Evolutionary conservation across 92 coral and sea anemone genomes (phyloP).

Genomic region (Parazoanthus swiftii): DNA sequence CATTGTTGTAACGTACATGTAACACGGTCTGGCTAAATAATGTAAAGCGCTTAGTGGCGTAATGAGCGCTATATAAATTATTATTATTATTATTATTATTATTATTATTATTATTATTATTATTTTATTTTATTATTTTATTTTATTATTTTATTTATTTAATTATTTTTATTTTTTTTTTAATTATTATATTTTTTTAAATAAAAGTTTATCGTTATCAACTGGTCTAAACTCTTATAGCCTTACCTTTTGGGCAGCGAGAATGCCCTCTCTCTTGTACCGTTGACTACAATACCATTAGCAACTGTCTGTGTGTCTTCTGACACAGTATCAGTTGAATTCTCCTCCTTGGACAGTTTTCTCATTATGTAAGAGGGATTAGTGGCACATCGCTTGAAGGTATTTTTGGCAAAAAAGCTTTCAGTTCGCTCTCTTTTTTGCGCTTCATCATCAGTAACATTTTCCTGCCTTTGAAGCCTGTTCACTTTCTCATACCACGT

Average conservation of each 20-base stretch:
- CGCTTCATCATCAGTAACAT: conserved; percentile 4
- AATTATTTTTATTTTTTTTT: no score
- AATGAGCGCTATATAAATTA: no score
- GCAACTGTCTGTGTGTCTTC: not conserved
- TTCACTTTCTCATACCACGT: conserved; percentile 40
- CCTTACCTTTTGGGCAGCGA: conserved; percentile 76
- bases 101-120: no score
- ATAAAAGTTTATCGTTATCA: not conserved
- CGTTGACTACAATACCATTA: conserved; percentile 1
- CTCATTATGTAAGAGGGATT: conserved; percentile 12
- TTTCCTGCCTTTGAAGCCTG: conserved; percentile 15
- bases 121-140: no score
- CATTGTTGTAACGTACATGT: no score
- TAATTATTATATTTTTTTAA: no score
- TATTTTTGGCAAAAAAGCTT: conserved; percentile 27
- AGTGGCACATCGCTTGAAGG: conserved; percentile 33
- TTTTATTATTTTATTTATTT: no score
- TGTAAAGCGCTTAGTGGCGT: no score
- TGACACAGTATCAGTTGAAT: not conserved
- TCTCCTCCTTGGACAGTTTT: conserved; percentile 15
- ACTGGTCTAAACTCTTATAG: not conserved
- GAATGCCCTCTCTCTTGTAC: conserved; percentile 59
- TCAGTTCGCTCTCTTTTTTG: conserved; percentile 28
- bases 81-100: no score
- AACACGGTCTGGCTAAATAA: no score